phyloP scores from a whole-genome alignment of 1,140 invertebrate genomes.

The Hyles vespertilio region DNA sequence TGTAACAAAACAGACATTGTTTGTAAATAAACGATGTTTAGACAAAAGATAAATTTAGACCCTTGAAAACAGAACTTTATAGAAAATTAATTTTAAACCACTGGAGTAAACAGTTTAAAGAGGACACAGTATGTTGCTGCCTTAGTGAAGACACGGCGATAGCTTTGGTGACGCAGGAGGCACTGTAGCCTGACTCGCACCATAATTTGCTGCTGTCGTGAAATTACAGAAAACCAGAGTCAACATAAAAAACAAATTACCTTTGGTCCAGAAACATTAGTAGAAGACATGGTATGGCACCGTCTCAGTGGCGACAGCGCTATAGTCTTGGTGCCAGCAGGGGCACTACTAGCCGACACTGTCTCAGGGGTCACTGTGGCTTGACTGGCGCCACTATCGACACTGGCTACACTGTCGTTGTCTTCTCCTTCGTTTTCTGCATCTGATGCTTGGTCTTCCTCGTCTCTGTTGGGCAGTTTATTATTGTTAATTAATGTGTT shows the following conservation, averaged over 20 bases:
- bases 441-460: conserved; percentile 47
- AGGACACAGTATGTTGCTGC: too few species aligned
- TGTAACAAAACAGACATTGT: too few species aligned
- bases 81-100: too few species aligned
- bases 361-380: conserved; percentile 51
- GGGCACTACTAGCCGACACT: conserved; percentile 54
- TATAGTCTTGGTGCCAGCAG: conserved; percentile 25
- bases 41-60: too few species aligned
- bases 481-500: neutral
- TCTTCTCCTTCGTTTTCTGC: conserved; percentile 38
- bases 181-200: too few species aligned
- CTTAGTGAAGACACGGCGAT: too few species aligned
- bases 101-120: too few species aligned
- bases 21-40: too few species aligned
- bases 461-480: conserved; percentile 23
- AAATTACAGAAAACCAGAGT: too few species aligned
- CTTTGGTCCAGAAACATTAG: conserved; percentile 29
- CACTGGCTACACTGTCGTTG: conserved; percentile 50
- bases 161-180: too few species aligned
- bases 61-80: too few species aligned
- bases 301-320: conserved; percentile 45
- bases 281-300: conserved; percentile 45
- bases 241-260: conserved; percentile 14
- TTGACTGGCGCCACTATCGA: conserved; percentile 55
- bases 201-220: too few species aligned